phyloP scores from a whole-genome alignment of 35 echinoderm and acorn worm genomes.

The Holothuria glaberrima region DNA sequence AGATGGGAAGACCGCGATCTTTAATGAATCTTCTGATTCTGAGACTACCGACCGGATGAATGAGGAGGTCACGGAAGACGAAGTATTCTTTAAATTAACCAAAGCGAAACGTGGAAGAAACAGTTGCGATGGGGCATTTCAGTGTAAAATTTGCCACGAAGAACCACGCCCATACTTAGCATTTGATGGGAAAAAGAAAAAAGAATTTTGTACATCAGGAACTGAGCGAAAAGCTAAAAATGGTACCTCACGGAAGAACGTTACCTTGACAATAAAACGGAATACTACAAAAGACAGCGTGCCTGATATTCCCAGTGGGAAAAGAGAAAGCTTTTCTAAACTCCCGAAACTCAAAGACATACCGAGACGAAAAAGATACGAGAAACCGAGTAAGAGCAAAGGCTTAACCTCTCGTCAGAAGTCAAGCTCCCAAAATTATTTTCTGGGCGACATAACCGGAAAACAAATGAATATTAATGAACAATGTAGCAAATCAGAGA shows the following conservation, averaged over 20 bases:
- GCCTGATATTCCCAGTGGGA: background rate
- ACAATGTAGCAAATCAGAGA: background rate
- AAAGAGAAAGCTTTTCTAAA: slow-evolving; percentile 23
- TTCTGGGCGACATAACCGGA: background rate
- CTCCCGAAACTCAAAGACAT: slow-evolving; percentile 42
- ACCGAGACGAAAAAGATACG: slow-evolving; percentile 21
- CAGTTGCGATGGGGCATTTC: background rate
- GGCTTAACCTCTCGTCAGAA: background rate
- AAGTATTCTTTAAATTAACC: slow-evolving; percentile 25
- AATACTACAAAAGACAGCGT: background rate
- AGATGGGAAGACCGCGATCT: background rate
- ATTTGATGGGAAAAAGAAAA: background rate
- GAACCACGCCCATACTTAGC: background rate
- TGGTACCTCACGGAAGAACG: background rate
- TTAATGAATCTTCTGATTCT: too few species aligned
- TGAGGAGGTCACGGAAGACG: background rate
- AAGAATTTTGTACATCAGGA: background rate
- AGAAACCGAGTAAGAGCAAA: background rate
- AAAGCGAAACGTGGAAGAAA: background rate
- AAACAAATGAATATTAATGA: slow-evolving; percentile 33
- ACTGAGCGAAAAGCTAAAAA: background rate
- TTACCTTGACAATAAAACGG: background rate
- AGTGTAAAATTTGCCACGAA: background rate
- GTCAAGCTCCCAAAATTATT: background rate
- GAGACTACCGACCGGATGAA: background rate